Percentiles rank a stretch among this genome's conserved stretches.
phyloP scores from a whole-genome alignment of 1,140 invertebrate genomes.

The Megathymus violae region DNA sequence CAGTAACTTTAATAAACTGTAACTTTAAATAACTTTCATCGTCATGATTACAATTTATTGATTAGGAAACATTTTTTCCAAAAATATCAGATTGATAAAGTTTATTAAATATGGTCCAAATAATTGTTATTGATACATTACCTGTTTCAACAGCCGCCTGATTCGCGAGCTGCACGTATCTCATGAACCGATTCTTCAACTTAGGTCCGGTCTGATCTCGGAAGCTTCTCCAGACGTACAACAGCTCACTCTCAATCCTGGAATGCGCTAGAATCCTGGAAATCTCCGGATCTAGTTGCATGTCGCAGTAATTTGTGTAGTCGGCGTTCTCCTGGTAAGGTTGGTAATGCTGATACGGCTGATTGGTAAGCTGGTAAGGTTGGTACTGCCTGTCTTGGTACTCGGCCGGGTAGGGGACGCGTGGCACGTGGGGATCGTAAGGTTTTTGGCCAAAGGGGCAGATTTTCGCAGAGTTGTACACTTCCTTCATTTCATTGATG shows the following conservation, averaged over 20 bases:
- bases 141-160: conserved; percentile 90
- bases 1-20: too few species aligned
- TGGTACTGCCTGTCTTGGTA: conserved; percentile 40
- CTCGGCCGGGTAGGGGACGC: conserved; percentile 44
- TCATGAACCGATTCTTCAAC: conserved; percentile 89
- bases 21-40: too few species aligned
- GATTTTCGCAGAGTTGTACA: conserved; percentile 89
- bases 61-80: too few species aligned
- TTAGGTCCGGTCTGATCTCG: conserved; percentile 90
- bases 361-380: conserved; percentile 58
- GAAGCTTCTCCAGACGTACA: conserved; percentile 92
- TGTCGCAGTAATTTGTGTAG: conserved; percentile 85
- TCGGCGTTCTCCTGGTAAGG: conserved; percentile 51
- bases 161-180: conserved; percentile 92
- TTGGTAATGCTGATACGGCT: conserved; percentile 64
- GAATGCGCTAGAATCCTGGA: conserved; percentile 88
- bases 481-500: conserved; percentile 92
- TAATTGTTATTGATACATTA: too few species aligned
- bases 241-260: conserved; percentile 88
- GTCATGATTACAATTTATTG: too few species aligned
- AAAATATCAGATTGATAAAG: too few species aligned
- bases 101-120: too few species aligned
- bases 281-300: conserved; percentile 88
- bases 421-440: conserved; percentile 67
- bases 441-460: conserved; percentile 86